Percentiles rank a stretch among this genome's conserved stretches.
These are phyloP conservation scores for Apodemus agrarius DNA, from an alignment of 2,797 vertebrate species.

Conservation along the genomic window DNA sequence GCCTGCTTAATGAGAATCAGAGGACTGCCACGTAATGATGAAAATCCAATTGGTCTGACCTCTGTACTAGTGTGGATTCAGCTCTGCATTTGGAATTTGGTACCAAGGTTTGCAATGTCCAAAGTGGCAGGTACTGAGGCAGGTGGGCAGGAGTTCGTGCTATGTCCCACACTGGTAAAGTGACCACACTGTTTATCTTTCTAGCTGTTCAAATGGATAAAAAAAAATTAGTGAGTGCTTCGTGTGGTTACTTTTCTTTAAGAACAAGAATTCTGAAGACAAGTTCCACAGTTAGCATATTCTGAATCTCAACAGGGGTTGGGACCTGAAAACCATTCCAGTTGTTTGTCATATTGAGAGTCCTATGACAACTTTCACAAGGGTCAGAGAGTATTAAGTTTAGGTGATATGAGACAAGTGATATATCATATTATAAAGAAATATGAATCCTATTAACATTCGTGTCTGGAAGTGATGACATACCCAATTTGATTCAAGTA, in stretches of 20 bases:
- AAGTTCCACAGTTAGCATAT: not conserved
- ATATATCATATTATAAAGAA: not conserved
- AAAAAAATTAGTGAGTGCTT: not conserved
- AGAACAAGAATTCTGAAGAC: constrained; percentile 38
- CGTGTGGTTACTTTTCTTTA: not conserved
- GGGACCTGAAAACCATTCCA: constrained; percentile 6
- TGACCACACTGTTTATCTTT: not conserved
- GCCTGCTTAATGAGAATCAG: constrained; percentile 40
- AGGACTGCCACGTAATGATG: not conserved
- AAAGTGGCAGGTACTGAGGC: not conserved
- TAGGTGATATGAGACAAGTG: not conserved
- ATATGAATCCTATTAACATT: constrained; percentile 7
- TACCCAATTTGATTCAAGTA: not conserved
- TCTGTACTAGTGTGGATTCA: not conserved
- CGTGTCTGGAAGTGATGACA: not conserved
- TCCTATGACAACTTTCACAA: not conserved
- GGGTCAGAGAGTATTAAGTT: not conserved
- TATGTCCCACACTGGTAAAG: not conserved
- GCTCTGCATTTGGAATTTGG: constrained; percentile 9
- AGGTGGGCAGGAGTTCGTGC: not conserved
- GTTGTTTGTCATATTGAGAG: not conserved
- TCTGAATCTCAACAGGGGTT: not conserved
- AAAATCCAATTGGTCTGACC: constrained; percentile 47
- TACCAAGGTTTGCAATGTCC: not conserved
- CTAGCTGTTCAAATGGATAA: constrained; percentile 5